phyloP scores from a whole-genome alignment of 2,113 vertebrate species.

The Cygnus atratus region DNA sequence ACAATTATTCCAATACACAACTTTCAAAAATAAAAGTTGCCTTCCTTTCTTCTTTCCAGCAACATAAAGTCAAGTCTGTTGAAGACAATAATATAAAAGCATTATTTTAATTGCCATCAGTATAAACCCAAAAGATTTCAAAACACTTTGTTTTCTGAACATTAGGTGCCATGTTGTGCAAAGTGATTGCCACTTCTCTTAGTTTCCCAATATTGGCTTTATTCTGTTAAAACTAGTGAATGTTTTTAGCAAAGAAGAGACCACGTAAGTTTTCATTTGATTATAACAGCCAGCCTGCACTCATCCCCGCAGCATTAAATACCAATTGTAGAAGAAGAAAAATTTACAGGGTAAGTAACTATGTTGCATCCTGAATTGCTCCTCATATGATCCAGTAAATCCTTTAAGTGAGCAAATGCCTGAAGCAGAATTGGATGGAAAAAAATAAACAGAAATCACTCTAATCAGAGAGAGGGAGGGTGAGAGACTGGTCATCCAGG shows the following conservation, averaged over 20 bases:
- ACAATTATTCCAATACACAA: neutral
- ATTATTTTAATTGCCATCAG: neutral
- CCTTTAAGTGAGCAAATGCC: neutral
- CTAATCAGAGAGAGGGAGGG: neutral
- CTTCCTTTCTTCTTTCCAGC: neutral
- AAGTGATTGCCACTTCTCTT: conserved; percentile 6
- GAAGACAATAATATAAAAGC: neutral
- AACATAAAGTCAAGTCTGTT: neutral
- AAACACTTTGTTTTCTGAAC: neutral
- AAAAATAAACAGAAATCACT: neutral
- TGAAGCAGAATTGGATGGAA: neutral
- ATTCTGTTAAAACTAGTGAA: conserved; percentile 34
- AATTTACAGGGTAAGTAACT: neutral
- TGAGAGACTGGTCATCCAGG: neutral
- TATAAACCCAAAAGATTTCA: neutral
- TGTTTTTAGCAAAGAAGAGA: neutral
- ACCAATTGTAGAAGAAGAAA: neutral
- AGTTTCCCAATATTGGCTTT: neutral
- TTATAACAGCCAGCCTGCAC: neutral
- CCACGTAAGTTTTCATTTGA: conserved; percentile 26
- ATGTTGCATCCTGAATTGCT: neutral
- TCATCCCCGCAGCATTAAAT: neutral
- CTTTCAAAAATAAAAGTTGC: neutral
- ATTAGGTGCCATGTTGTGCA: neutral
- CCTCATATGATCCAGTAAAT: neutral